Base-by-base conservation (phyloP, 2,797 vertebrate genomes). In the Acipenser oxyrinchus region DNA sequence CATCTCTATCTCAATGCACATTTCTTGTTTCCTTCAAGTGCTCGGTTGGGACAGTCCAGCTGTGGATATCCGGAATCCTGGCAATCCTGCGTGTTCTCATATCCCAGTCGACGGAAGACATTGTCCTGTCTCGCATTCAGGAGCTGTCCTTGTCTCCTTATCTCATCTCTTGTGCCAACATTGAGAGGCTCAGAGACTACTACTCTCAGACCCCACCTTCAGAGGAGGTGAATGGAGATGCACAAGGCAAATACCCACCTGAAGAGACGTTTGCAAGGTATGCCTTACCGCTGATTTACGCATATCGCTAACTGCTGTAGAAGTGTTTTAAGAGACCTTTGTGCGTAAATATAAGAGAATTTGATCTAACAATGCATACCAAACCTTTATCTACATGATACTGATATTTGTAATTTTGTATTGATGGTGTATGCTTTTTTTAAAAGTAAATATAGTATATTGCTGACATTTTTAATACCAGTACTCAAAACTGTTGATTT, bases 31-130 rank as follows among this genome's bases (percentile, higher is more conserved):
- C 37, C 37, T 37, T 37, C 37, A 37, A 37, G 37, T 37, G 84
- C 0, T 96, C 93, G 0, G 95, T 97, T 60, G 88, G 86, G 69
- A 97, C 94, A 0, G 91, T 97, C 51, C 96, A 99, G 73, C 84
- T 99, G 23, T 99, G 97, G 97, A 87, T 98, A 72, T 97, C 97
- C 1, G 97, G 96, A 10, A 95, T 98, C 78, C 83, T 99, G 66
- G 95, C 96, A 1, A 92, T 99, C 51, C 86, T 99, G 64, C 81
- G 96, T 68, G 96, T 99, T 4, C 86, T 99, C 0, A 90, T 99
- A 73, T 99, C 96, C 37, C 97, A 99, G 83, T 99, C 97, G 63
- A 99, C 97, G 0, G 97, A 99, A 79, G 97, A 99, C 77, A 99
- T 99, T 0, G 94, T 99, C 68, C 87, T 99, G 1, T 97, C 95